Evolutionary conservation across 1,140 invertebrate species (phyloP), one percentile per base, ranked within the genome.

Genomic region (Procambarus virginalis): DNA sequence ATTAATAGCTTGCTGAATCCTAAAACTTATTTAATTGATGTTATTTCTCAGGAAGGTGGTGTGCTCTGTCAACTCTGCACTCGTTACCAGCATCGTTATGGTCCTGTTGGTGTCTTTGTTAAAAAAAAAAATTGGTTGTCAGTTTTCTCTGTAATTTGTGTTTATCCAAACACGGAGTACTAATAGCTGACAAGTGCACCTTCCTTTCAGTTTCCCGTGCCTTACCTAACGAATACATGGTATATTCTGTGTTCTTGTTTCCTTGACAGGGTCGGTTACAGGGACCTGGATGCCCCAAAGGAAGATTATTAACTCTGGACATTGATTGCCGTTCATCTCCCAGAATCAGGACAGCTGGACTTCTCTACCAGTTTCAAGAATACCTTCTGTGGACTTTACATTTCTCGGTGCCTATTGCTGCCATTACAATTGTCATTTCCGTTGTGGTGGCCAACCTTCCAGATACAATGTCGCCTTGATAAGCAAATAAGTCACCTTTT

Each of bases 281-380:
- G 97, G 93, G 97, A 98, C 94, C 95, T 98, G 94, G 97, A 98
- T 94, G 97, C 97, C 83, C 97, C 97, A 83, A 95, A 96, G 94
- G 97, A 98, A 94, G 96, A 92, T 77, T 92, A 92, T 78, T 92
- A 90, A 58, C 17, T 64, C 22, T 55, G 3, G 9, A 55, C 9
- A 48, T 22, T n/a, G 60, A 60, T 20, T 77, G 34, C 48, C n/a
- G 3, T 77, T 22, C 48, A 55, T 51, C 75, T 77, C 3, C 58
- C 76, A 83, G 64, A 68, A 34, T n/a, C 3, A 45, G 46, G 64
- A 34, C 58, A 64, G 46, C 14, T 10, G 34, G 46, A 12, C 8
- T 70, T 46, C 81, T 46, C 22, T 68, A n/a, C 17, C 46, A n/a
- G 46, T 3, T 14, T 55, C 77, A 10, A 48, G 51, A 78, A 45